Base-by-base conservation (phyloP, 64 coral and sea anemone species). In the Hydrozoanthus tunicans region DNA sequence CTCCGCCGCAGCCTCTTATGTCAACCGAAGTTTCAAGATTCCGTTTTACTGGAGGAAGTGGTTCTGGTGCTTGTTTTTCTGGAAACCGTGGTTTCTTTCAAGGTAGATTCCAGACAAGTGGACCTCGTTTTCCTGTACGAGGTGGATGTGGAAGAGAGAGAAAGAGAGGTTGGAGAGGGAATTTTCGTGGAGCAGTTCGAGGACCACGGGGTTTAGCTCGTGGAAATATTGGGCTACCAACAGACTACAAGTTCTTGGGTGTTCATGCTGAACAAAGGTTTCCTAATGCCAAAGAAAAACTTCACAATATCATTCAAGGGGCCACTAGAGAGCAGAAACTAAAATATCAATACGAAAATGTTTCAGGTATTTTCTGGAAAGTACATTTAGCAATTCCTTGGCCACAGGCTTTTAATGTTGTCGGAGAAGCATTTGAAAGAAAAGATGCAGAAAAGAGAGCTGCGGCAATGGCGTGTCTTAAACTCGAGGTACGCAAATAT, bases 261-360 rank as follows among this genome's bases (percentile, higher is more conserved):
- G 90, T 80, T 73, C 91, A 93, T 27, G 94, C 91, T 9, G 91
- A 92, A 73, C 86, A 81, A 58, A 78, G 94, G 23, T 96, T 96
- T 83, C 91, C 94, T 5, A 93, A 91, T 76, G 86, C 94, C 20
- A 96, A 96, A 64, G 94, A 96, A 86, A 93, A 89, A 67, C 64
- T 96, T 62, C 94, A 96, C 59, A 96, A 96, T 64, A 84, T 96
- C 73, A 66, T 96, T 20, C 94, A 96, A 81, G 91, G 91, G 51
- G 94, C 88, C 9, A 74, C 90, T 12, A 96, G 91, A 62, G 86
- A 86, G 9, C 91, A 93, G 62, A 86, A 92, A 52, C 73, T 96
- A 58, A 79, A 32, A 53, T 93, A 93, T 76, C 59, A 80, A 65
- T 81, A 83, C 52, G 78, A 93, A 52, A 79, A 83, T 64, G 81